Percentiles rank a stretch among this genome's conserved stretches.
phyloP scores from a whole-genome alignment of 2,797 vertebrate genomes.

The Epinephelus malabaricus region DNA sequence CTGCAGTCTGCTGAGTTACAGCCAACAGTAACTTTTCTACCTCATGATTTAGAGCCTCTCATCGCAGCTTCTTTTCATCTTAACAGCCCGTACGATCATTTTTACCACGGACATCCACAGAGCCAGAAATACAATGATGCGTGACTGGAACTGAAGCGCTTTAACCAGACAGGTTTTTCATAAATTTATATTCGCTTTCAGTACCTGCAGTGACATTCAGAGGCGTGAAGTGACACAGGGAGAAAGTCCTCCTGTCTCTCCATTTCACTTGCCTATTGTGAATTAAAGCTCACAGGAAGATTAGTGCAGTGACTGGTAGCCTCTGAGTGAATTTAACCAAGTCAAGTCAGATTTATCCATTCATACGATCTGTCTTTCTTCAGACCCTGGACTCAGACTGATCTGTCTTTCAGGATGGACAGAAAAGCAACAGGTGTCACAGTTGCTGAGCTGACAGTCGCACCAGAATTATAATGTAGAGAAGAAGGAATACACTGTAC shows the following conservation, averaged over 20 bases:
- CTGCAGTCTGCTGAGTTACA: neutral
- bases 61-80: conserved; percentile 2
- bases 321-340: neutral
- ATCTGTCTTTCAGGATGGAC: too few relatives aligned
- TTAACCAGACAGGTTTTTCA: neutral
- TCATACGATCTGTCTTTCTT: too few relatives aligned
- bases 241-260: neutral
- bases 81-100: neutral
- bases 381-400: too few relatives aligned
- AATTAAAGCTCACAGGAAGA: neutral
- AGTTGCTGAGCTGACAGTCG: too few relatives aligned
- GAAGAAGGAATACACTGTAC: too few relatives aligned
- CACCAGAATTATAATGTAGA: too few relatives aligned
- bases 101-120: neutral
- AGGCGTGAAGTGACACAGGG: neutral
- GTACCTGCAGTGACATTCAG: conserved; percentile 4
- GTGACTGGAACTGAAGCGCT: conserved; percentile 6
- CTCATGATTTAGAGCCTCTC: neutral
- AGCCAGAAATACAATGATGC: conserved; percentile 8
- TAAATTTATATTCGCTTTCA: neutral
- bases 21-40: conserved; percentile 9
- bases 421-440: too few relatives aligned
- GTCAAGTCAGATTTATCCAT: too few relatives aligned
- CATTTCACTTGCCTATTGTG: neutral
- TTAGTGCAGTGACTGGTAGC: too few relatives aligned